These are phyloP conservation scores for Zaprionus kolodkinae DNA, from an alignment of 1,140 invertebrate species.

Conservation along the genomic window DNA sequence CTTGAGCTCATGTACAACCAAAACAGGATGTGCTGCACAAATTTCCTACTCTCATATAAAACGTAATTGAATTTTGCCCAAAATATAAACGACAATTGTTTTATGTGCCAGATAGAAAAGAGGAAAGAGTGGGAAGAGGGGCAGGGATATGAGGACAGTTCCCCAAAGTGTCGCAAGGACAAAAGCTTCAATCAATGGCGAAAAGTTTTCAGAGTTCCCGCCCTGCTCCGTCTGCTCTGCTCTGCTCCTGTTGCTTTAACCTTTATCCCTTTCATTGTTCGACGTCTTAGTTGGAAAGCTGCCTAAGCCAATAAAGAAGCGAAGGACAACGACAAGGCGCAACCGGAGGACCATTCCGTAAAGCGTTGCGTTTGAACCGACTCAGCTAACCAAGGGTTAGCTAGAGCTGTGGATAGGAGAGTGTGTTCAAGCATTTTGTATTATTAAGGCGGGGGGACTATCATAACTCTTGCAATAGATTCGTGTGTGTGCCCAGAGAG, in stretches of 20 bases:
- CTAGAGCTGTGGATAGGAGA: not conserved
- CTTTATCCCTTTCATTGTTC: constrained; percentile 63
- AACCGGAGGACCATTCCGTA: constrained; percentile 51
- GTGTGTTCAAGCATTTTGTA: not conserved
- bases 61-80: constrained; percentile 61
- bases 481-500: not conserved
- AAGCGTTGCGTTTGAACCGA: constrained; percentile 49
- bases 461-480: not conserved
- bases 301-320: constrained; percentile 71
- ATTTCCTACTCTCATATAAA: constrained; percentile 23
- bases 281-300: constrained; percentile 53
- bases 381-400: not conserved
- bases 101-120: constrained; percentile 35
- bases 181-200: constrained; percentile 72
- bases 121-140: not conserved
- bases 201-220: constrained; percentile 62
- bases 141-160: not conserved
- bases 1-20: constrained; percentile 33
- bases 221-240: not conserved
- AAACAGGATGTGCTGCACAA: constrained; percentile 40
- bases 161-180: constrained; percentile 40
- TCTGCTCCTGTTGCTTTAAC: constrained; percentile 64
- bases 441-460: not conserved
- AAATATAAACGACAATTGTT: constrained; percentile 67
- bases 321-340: constrained; percentile 35